These are phyloP conservation scores for Baryphthengus martii DNA, from an alignment of 2,113 vertebrate species.

Conservation along the genomic window DNA sequence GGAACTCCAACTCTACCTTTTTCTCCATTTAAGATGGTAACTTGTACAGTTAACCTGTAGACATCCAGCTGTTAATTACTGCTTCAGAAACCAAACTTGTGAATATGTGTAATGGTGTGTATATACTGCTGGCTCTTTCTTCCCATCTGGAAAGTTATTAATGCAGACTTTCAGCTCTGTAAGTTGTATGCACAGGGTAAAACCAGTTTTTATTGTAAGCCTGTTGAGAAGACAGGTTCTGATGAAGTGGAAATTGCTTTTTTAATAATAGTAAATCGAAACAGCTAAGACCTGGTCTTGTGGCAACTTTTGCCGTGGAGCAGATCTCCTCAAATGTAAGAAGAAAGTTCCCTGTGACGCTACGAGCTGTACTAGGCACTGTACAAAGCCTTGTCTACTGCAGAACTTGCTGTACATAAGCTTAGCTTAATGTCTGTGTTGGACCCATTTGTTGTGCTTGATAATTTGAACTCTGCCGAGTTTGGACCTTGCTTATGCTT, in stretches of 20 bases:
- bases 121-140: not conserved
- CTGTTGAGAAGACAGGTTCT: not conserved
- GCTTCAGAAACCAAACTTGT: not conserved
- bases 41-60: not conserved
- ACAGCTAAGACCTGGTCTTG: no score
- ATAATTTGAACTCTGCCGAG: not conserved
- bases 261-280: not conserved
- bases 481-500: not conserved
- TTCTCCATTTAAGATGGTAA: not conserved
- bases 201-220: not conserved
- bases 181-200: not conserved
- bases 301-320: no score
- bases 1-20: not conserved
- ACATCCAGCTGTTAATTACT: not conserved
- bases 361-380: not conserved
- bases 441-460: not conserved
- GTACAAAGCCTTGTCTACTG: no score
- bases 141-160: not conserved
- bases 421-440: no score
- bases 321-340: not conserved
- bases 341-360: not conserved
- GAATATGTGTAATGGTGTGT: not conserved
- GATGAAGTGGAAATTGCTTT: not conserved
- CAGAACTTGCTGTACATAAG: fast-evolving
- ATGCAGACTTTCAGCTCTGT: not conserved